Evolutionary conservation across 1,140 invertebrate genomes (phyloP), one percentile per base, ranked within the genome.

Genomic region (Cyrtorhinus lividipennis): DNA sequence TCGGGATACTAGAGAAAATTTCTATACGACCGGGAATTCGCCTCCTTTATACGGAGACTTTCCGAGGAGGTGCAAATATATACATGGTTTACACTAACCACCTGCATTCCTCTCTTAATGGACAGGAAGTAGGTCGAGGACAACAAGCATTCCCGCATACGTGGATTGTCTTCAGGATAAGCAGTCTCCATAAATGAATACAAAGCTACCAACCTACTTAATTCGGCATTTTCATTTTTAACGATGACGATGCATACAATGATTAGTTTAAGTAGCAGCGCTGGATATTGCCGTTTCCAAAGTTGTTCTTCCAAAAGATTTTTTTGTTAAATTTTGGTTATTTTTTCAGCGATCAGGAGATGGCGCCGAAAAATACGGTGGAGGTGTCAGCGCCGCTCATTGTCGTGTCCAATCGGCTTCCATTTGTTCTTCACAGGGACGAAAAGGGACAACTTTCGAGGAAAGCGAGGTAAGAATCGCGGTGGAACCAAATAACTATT

Each of bases 381-480:
- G 67, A 66, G 20, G 60, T 68, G 8, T 61, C 59, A 12, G 65
- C 67, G 26, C 67, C 69, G 3, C 83, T 93, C 79, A 91, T 93
- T 69, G 90, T 93, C 64, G 88, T 93, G 45, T 91, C 90, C 65
- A 93, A 92, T 78, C 79, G 90, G 66, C 77, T 93, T 69, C 90
- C 90, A 8, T 92, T 93, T 75, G 85, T 92, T 66, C 76, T 93
- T 38, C 84, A 83, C 70, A 80, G 84, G 69, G 83, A 90, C 75
- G 78, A 74, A 56, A 66, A 71, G 20, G 71, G 71, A 12, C 66
- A 68, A 56, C 77, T 91, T 67, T 82, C 87, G 38, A 63, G 90
- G 62, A 88, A 87, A 72, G 85, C 88, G 68, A 92, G 89, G 90
- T 92, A 75, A 78, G 76, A 53, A 20, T 38, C n/a, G n/a, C n/a